Conservation (phyloP, 2,113 vertebrate species). For the Scomber japonicus region DNA sequence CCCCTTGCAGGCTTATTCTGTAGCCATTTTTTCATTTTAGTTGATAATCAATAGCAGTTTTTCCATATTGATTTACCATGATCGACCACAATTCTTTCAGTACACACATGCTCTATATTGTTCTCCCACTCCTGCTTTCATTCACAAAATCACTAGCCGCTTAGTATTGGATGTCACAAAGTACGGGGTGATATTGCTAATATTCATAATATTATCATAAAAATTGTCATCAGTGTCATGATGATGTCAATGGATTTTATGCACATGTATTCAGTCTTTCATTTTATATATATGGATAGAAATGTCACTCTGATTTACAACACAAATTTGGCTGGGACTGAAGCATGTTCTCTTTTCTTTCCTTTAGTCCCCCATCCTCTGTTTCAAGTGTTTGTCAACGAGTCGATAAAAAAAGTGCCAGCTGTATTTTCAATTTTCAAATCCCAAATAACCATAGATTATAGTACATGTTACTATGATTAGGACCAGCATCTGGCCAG, state of each 20-base stretch:
- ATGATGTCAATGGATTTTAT: too few species aligned
- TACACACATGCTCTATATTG: too few species aligned
- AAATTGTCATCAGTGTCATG: too few species aligned
- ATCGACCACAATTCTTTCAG: neutral
- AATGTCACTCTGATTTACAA: neutral
- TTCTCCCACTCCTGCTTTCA: too few species aligned
- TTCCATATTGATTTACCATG: neutral
- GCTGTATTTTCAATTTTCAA: conserved; percentile 27
- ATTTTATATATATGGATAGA: too few species aligned
- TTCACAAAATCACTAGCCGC: too few species aligned
- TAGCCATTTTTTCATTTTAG: conserved; percentile 13
- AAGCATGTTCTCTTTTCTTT: neutral
- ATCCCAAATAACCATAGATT: conserved; percentile 41
- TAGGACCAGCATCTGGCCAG: conserved; percentile 50
- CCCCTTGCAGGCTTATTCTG: neutral
- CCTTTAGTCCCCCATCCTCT: conserved; percentile 9
- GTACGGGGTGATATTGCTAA: too few species aligned
- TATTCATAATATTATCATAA: too few species aligned
- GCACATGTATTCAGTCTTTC: too few species aligned
- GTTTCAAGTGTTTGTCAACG: conserved; percentile 34
- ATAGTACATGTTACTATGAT: conserved; percentile 18
- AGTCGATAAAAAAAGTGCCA: conserved; percentile 6
- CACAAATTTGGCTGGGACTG: conserved; percentile 7
- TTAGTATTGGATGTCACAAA: too few species aligned
- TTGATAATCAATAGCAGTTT: conserved; percentile 10